Base-by-base conservation (phyloP, 2,888 invertebrate genomes). In the Oeneis ivallda region DNA sequence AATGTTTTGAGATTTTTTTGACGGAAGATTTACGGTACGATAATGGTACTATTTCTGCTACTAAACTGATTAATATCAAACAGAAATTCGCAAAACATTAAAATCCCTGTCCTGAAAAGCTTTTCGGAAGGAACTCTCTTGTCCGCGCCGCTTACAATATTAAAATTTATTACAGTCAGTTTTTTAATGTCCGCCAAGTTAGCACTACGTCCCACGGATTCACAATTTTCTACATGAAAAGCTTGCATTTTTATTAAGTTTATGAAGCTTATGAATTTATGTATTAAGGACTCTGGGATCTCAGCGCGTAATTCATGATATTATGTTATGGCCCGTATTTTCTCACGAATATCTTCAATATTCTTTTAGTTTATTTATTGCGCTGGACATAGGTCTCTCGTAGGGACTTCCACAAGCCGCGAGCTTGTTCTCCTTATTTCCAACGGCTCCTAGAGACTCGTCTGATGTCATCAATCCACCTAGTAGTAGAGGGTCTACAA, bases 211-310 rank as follows among this genome's bases (percentile, higher is more conserved):
- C n/a, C 13, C n/a, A 13, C 3, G 15, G 45, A 11, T 19, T 26
- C 19, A 7, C 19, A 50, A 26, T 50, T 50, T 47, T 50, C 26
- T 50, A 10, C 6, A 11, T 26, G 49, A 50, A 50, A 26, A 50
- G 49, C 49, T 26, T 50, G 15, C n/a, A 43, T 43, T 43, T 43
- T 43, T 9, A 43, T 43, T 4, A 43, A 43, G 15, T 15, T 47
- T 41, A 41, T 41, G 41, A 13, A 41, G 41, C 13, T 50, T 26
- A 50, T 50, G 49, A 50, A 50, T 47, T 47, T 47, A 50, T 50
- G 26, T 19, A 50, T 17, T 2, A 26, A 11, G 49, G 11, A 26
- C 26, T 11, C 19, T 11, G 19, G 49, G 11, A 13, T 50, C 13
- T 26, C 5, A 13, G 11, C 19, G 13, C 11, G 6, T 50, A 11